Evolutionary conservation across 2,113 vertebrate genomes (phyloP).

Genomic region (Caranx melampygus): DNA sequence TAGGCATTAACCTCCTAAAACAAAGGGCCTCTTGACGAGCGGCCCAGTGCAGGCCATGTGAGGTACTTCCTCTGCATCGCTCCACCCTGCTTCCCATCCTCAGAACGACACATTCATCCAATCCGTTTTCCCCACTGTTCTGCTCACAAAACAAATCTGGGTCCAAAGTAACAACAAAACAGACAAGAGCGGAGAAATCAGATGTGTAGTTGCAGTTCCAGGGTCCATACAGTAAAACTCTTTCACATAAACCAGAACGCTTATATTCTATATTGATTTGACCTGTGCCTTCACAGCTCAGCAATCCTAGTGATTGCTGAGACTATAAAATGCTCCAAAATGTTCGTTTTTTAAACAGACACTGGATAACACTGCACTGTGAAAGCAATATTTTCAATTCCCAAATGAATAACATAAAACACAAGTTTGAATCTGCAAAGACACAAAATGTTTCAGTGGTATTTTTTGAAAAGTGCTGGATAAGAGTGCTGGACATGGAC

Average conservation of each 20-base stretch:
- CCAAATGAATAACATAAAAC: background rate
- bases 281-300: background rate
- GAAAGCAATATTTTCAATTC: background rate
- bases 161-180: conserved; percentile 25
- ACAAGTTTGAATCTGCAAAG: background rate
- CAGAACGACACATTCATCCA: conserved; percentile 53
- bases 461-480: background rate
- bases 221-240: background rate
- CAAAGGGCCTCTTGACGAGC: conserved; percentile 78
- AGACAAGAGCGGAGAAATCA: conserved; percentile 17
- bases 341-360: too few relatives aligned
- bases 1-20: conserved; percentile 82
- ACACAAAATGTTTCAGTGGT: background rate
- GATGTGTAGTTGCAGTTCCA: conserved; percentile 9
- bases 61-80: conserved; percentile 77
- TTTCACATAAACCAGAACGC: background rate
- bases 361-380: background rate
- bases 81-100: conserved; percentile 78
- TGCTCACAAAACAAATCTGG: conserved; percentile 49
- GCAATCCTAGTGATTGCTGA: background rate
- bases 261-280: too few relatives aligned
- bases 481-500: background rate
- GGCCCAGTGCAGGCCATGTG: conserved; percentile 68
- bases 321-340: too few relatives aligned
- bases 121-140: conserved; percentile 51